These are phyloP conservation scores for Cherax destructor DNA, from an alignment of 1,140 invertebrate species.

Conservation along the genomic window DNA sequence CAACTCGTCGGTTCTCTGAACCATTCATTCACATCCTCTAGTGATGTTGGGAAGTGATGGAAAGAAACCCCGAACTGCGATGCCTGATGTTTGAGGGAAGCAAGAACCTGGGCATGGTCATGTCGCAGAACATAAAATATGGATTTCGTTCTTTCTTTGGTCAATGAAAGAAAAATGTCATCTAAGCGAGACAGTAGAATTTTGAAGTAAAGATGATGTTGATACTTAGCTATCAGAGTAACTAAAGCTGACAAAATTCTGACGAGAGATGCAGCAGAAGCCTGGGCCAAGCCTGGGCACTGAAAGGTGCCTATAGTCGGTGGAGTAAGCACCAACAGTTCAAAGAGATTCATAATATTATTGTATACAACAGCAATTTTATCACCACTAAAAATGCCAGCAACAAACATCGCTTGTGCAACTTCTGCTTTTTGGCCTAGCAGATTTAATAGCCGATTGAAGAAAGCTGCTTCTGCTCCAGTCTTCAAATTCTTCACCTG, in stretches of 20 bases:
- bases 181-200: not conserved
- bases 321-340: not conserved
- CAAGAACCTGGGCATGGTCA: not conserved
- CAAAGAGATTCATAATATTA: not conserved
- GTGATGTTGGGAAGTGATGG: not conserved
- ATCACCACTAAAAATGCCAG: not conserved
- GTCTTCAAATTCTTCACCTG: not conserved
- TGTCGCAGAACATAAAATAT: not conserved
- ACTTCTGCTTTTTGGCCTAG: not conserved
- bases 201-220: not conserved
- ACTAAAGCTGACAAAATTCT: not conserved
- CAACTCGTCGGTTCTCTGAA: too few relatives aligned
- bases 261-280: not conserved
- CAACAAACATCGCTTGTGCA: not conserved
- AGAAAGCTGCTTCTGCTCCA: not conserved
- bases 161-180: not conserved
- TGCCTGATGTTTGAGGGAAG: not conserved
- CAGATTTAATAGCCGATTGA: not conserved
- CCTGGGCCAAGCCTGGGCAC: not conserved
- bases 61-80: not conserved
- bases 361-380: not conserved
- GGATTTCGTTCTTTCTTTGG: not conserved
- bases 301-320: not conserved
- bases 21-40: too few relatives aligned
- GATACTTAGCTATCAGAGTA: not conserved